These are phyloP conservation scores for Drosophila varians DNA, from an alignment of 1,140 invertebrate species.

Conservation along the genomic window DNA sequence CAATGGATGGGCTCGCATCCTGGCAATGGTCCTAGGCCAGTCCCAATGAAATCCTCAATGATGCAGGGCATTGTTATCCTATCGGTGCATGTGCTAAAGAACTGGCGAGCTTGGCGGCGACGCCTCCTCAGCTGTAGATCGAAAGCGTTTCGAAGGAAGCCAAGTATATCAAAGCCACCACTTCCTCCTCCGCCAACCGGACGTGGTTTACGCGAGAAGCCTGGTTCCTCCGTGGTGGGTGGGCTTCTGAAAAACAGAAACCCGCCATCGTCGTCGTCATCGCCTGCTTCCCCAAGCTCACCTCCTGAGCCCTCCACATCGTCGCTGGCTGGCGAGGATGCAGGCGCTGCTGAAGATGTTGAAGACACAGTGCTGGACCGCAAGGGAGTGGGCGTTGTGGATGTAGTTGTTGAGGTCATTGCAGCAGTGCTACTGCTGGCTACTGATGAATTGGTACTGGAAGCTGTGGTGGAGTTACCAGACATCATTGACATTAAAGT, in stretches of 20 bases:
- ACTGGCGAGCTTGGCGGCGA: constrained; percentile 64
- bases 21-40: constrained; percentile 79
- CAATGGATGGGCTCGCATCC: constrained; percentile 88
- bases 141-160: constrained; percentile 44
- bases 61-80: constrained; percentile 91
- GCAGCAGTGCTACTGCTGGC: constrained; percentile 23
- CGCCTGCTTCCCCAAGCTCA: constrained; percentile 22
- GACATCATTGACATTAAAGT: constrained; percentile 28
- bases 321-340: constrained; percentile 56
- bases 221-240: constrained; percentile 37
- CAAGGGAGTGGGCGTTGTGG: constrained; percentile 40
- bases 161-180: constrained; percentile 72
- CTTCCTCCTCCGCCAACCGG: constrained; percentile 40
- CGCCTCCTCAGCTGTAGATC: constrained; percentile 56
- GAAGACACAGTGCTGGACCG: constrained; percentile 49
- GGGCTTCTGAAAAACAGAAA: constrained; percentile 52
- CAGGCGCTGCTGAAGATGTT: constrained; percentile 8
- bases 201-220: constrained; percentile 61
- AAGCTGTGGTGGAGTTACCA: constrained; percentile 13
- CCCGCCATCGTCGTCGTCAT: constrained; percentile 31
- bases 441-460: not conserved
- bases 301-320: constrained; percentile 83
- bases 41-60: constrained; percentile 91
- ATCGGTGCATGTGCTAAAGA: constrained; percentile 86
- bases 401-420: constrained; percentile 26